Percentiles rank a stretch among this genome's conserved stretches.
Evolutionary conservation across 2,113 vertebrate species (phyloP).

Genomic region (Sapajus apella): DNA sequence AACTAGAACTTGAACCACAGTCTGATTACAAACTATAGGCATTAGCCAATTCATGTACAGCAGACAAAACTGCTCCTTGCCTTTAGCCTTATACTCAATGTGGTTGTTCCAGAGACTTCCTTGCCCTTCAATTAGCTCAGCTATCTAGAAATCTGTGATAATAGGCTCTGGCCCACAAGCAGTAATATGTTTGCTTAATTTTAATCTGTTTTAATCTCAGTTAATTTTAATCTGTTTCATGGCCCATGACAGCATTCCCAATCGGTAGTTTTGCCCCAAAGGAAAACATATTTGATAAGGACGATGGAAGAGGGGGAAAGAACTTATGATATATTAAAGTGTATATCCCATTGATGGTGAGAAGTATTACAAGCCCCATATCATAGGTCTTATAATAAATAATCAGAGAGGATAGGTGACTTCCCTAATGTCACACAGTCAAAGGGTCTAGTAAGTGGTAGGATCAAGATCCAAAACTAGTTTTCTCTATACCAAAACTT

Average conservation of each 20-base stretch:
- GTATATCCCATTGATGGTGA: background rate
- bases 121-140: background rate
- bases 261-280: background rate
- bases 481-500: background rate
- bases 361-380: background rate
- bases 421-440: background rate
- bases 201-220: background rate
- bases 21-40: background rate
- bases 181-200: background rate
- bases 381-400: background rate
- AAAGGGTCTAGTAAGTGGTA: background rate
- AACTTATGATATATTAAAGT: background rate
- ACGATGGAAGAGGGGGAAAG: background rate
- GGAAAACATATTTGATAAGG: background rate
- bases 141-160: background rate
- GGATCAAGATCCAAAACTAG: background rate
- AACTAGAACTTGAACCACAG: background rate
- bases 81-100: background rate
- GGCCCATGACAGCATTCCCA: background rate
- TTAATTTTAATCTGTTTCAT: background rate
- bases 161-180: background rate
- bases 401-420: background rate
- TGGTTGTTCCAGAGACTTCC: background rate
- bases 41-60: background rate
- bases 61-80: background rate